These are phyloP conservation scores for Physocephala rufipes DNA, from an alignment of 2,888 invertebrate genomes.

Conservation along the genomic window DNA sequence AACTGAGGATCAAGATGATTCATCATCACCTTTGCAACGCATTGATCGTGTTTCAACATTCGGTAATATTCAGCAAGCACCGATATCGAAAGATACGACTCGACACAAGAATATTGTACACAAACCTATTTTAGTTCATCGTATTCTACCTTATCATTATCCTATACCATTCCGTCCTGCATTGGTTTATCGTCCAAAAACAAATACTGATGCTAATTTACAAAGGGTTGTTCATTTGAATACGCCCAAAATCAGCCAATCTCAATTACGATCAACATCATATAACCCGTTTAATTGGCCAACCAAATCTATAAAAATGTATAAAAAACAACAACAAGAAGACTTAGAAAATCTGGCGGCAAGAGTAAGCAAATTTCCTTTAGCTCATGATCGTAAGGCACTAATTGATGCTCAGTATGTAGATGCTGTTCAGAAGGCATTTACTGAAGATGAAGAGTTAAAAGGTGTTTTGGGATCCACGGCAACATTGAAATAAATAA, in stretches of 20 bases:
- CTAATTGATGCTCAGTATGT: constrained; percentile 52
- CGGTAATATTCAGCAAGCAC: constrained; percentile 29
- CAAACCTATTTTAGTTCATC: constrained; percentile 46
- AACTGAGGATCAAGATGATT: constrained; percentile 3
- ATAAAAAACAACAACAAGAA: constrained; percentile 46
- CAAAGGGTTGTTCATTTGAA: constrained; percentile 50
- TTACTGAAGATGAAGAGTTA: constrained; percentile 52
- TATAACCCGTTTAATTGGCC: constrained; percentile 52
- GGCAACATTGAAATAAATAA: constrained; percentile 49
- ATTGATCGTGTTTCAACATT: constrained; percentile 32
- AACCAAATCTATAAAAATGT: constrained; percentile 49
- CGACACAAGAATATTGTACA: constrained; percentile 2
- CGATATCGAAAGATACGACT: not conserved
- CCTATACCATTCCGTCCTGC: constrained; percentile 54
- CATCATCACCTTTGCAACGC: constrained; percentile 13
- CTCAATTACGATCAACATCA: constrained; percentile 50
- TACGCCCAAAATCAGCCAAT: constrained; percentile 47
- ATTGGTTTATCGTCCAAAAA: constrained; percentile 16
- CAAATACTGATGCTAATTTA: not conserved
- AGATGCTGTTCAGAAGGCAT: constrained; percentile 51
- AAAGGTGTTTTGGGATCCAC: constrained; percentile 49
- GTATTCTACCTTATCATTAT: constrained; percentile 55
- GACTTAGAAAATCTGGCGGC: constrained; percentile 52
- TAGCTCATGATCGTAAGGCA: constrained; percentile 49
- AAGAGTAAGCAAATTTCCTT: constrained; percentile 52